These are phyloP conservation scores for Alethe diademata DNA, from an alignment of 2,113 vertebrate species.

Conservation along the genomic window DNA sequence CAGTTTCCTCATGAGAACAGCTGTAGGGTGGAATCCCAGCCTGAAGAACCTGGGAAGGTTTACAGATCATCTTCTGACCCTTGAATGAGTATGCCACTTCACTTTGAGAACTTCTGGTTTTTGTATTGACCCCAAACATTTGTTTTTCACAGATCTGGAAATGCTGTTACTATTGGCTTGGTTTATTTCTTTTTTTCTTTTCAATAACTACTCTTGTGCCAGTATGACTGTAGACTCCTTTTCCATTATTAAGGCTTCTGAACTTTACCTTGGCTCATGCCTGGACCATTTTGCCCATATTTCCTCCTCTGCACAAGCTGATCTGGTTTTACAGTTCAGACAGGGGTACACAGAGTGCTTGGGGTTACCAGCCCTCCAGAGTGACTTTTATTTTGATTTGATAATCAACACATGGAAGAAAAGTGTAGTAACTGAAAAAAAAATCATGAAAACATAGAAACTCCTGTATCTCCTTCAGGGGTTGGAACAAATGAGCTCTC, in stretches of 20 bases:
- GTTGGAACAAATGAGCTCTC: slow-evolving; percentile 54
- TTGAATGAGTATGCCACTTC: neutral
- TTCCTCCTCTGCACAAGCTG: neutral
- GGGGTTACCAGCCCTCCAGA: neutral
- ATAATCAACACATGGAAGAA: neutral
- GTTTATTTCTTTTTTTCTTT: neutral
- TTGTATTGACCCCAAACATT: neutral
- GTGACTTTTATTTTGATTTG: neutral
- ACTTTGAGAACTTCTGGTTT: neutral
- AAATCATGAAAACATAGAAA: neutral
- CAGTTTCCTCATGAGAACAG: neutral
- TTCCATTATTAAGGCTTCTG: neutral
- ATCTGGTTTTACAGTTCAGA: neutral
- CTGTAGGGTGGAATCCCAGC: neutral
- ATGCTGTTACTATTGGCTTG: neutral
- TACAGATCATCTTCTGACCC: neutral
- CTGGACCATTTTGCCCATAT: neutral
- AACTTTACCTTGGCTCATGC: neutral
- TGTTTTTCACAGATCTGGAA: neutral
- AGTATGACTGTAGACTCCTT: neutral
- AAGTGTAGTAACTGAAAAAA: neutral
- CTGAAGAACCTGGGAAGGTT: neutral
- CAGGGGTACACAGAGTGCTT: neutral
- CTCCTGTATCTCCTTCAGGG: neutral
- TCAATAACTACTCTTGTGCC: neutral